phyloP scores from a whole-genome alignment of 2,888 invertebrate genomes.

The Troides oblongomaculatus region DNA sequence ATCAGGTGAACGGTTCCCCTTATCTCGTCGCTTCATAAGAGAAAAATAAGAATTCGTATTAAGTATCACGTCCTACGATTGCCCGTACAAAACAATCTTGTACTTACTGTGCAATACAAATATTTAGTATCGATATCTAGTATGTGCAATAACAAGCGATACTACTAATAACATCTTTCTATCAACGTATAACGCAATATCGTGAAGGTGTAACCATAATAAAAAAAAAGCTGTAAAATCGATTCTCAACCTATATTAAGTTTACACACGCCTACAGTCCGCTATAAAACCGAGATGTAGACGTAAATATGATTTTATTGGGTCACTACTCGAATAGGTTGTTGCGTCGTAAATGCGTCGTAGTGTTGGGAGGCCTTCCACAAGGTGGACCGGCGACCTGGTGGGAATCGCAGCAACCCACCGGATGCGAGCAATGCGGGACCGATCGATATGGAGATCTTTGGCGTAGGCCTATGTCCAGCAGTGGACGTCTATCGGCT shows the following conservation, averaged over 20 bases:
- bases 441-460: too few species aligned
- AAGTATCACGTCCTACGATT: too few species aligned
- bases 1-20: too few species aligned
- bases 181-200: neutral
- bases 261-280: constrained; percentile 15
- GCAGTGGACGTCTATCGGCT: too few species aligned
- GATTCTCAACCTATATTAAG: constrained; percentile 21
- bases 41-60: too few species aligned
- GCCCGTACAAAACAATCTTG: too few species aligned
- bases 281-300: constrained; percentile 21
- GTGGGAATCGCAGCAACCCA: too few species aligned
- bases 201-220: constrained; percentile 22
- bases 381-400: too few species aligned
- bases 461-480: too few species aligned
- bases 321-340: constrained; percentile 33
- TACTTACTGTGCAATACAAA: neutral
- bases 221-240: constrained; percentile 21
- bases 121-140: neutral
- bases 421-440: too few species aligned
- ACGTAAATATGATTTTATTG: constrained; percentile 34
- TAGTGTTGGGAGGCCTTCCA: neutral
- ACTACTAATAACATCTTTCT: neutral
- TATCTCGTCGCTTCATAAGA: too few species aligned
- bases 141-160: neutral
- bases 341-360: constrained; percentile 38